These are phyloP conservation scores for Ammodramus savannarum DNA, from an alignment of 2,113 vertebrate species.

Conservation along the genomic window DNA sequence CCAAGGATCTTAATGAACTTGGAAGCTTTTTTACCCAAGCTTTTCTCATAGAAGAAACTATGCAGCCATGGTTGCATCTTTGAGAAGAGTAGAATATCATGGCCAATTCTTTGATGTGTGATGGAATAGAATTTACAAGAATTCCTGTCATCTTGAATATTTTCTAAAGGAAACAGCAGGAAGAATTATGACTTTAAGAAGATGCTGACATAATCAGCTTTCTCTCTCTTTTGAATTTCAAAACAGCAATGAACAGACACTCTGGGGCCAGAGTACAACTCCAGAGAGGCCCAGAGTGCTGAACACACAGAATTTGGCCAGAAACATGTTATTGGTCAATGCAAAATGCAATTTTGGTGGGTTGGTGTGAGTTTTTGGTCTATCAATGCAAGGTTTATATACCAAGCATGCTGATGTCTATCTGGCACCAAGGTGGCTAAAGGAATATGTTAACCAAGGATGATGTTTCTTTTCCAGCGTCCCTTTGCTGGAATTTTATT, in stretches of 20 bases:
- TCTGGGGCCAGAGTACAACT: background rate
- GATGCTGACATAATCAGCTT: background rate
- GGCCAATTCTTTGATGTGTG: background rate
- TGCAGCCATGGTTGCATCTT: background rate
- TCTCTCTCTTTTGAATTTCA: background rate
- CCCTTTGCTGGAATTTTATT: background rate
- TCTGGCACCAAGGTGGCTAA: background rate
- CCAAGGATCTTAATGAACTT: background rate
- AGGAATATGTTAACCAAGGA: background rate
- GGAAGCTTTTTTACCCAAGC: background rate
- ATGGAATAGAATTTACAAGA: background rate
- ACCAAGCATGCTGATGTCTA: fast-evolving
- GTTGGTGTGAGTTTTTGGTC: background rate
- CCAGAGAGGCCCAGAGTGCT: background rate
- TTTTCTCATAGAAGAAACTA: background rate
- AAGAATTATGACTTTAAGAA: background rate
- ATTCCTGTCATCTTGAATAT: background rate
- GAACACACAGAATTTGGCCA: background rate
- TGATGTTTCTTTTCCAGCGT: background rate
- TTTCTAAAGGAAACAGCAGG: background rate
- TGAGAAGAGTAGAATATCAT: background rate
- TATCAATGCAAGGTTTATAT: background rate
- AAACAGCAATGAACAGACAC: background rate
- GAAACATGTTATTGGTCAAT: background rate
- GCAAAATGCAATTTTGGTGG: background rate